phyloP scores from a whole-genome alignment of 2,113 vertebrate species.

The Lampris megalopsis region DNA sequence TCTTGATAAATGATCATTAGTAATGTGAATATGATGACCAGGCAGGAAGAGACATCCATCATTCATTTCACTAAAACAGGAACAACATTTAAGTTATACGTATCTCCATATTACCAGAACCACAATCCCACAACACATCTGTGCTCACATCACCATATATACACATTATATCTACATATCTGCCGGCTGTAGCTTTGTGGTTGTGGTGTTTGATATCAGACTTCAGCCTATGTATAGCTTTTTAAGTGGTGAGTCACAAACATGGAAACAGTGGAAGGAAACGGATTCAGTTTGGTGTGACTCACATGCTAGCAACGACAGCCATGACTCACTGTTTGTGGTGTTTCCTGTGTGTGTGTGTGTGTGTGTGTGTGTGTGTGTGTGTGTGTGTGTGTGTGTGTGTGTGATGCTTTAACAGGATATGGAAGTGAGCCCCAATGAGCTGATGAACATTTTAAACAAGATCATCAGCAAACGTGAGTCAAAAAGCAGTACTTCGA shows the following conservation, averaged over 20 bases:
- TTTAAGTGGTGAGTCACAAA: conserved; percentile 44
- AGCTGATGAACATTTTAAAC: conserved; percentile 93
- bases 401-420: conserved; percentile 79
- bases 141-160: no score
- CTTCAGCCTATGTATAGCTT: no score
- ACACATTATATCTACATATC: no score
- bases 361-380: conserved; percentile 21
- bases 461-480: conserved; percentile 88
- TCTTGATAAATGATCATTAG: no score
- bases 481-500: conserved; percentile 44
- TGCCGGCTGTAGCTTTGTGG: no score
- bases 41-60: no score
- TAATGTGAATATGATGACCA: no score
- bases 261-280: conserved; percentile 9
- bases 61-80: no score
- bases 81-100: no score
- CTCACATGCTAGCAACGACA: conserved; percentile 4
- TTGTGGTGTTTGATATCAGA: no score
- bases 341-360: conserved; percentile 36
- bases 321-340: conserved; percentile 33
- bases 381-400: conserved; percentile 5
- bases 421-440: conserved; percentile 91
- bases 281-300: conserved; percentile 24
- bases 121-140: no score
- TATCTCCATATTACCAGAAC: no score